Evolutionary conservation across 2,797 vertebrate species (phyloP).

Genomic region (Okamejei kenojei): DNA sequence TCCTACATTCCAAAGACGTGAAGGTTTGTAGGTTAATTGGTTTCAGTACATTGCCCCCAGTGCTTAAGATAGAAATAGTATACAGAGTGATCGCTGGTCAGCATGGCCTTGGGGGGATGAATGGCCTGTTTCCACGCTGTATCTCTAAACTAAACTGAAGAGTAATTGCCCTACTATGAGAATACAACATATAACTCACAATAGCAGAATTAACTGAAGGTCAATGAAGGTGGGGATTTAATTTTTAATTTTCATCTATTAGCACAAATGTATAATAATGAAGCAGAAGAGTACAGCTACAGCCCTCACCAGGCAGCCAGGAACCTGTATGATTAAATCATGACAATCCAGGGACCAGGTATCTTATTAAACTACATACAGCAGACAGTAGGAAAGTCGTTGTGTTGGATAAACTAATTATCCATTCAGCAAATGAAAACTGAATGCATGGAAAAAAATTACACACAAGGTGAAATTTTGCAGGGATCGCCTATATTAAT

Average conservation of each 20-base stretch:
- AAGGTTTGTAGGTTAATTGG: too few relatives aligned
- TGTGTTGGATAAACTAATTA: not conserved
- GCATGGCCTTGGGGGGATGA: too few relatives aligned
- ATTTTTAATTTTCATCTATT: not conserved
- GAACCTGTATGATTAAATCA: not conserved
- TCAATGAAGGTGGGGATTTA: not conserved
- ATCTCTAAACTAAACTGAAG: too few relatives aligned
- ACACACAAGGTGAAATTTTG: not conserved
- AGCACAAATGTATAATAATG: not conserved
- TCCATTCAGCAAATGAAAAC: constrained; percentile 12
- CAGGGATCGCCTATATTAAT: not conserved
- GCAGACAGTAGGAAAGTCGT: not conserved
- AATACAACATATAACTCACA: too few relatives aligned
- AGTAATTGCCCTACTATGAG: not conserved
- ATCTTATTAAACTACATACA: not conserved
- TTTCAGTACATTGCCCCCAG: too few relatives aligned
- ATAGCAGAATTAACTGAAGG: not conserved
- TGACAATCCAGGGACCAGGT: not conserved
- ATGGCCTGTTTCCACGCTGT: too few relatives aligned
- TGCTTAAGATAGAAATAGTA: too few relatives aligned
- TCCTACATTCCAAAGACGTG: too few relatives aligned
- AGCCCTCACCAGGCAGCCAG: not conserved
- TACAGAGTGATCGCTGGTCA: too few relatives aligned
- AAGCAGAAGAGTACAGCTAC: not conserved
- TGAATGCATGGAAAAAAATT: not conserved